Base-by-base conservation (phyloP, 2,113 vertebrate species). In the Calyptomena viridis region DNA sequence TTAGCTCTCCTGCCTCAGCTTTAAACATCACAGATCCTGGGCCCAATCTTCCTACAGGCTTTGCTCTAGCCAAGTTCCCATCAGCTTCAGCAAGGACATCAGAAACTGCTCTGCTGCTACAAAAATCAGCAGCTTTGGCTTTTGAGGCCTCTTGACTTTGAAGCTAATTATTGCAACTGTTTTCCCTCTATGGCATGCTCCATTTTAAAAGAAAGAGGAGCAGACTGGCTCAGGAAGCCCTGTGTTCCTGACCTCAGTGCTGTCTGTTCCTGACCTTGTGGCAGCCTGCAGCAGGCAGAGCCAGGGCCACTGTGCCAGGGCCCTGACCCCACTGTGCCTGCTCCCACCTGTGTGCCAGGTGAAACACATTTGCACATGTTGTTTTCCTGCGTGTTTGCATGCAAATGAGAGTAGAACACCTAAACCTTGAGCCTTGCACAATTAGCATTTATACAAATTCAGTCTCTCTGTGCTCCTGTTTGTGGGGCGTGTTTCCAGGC, bases 171-270 rank as follows among this genome's bases (percentile, higher is more conserved):
- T 17, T 62, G 25, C 49, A 50, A 46, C 13, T 11, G 1, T 59
- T 87, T 78, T 6, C 23, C 25, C 40, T 31, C 22, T 31, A 6
- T 17, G 49, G 46, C 46, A 17, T 1, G 3, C 33, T 23, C 19
- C 6, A 8, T 6, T 56, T 39, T 23, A 18, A n/a, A 67, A 72
- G 55, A 40, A 27, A 46, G 39, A 39, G 44, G 23, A 73, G 35
- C 72, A 33, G 50, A 1, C 16, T 30, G 44, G 23, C 27, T 39
- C 30, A 9, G 85, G 17, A 28, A 68, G 4, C 1, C 4, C 2
- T 2, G 12, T 0, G 0, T 22, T n/a, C 0, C 2, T 7, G 28
- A 14, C 35, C 55, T n/a, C 23, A 1, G 1, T 4, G 56, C 62
- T 40, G 37, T 1, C 35, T 6, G 47, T 1, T 37, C 30, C 1